These are phyloP conservation scores for Embidobia sp. DNA, from an alignment of 2,888 invertebrate genomes.

Conservation along the genomic window DNA sequence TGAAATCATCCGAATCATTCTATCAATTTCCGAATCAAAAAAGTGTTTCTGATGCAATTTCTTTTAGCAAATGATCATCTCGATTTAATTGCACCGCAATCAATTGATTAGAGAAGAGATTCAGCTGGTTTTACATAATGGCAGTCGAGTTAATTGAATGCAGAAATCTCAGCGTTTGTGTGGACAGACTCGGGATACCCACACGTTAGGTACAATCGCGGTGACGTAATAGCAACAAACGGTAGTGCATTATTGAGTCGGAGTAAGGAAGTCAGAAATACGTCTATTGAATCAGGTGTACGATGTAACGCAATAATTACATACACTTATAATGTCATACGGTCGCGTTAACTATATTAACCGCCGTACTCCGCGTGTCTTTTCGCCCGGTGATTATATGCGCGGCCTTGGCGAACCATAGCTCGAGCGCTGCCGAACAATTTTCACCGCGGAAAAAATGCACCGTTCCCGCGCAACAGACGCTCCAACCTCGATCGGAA, in stretches of 20 bases:
- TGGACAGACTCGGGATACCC: slow-evolving; percentile 3
- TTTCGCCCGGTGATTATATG: slow-evolving; percentile 35
- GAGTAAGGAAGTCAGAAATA: slow-evolving; percentile 53
- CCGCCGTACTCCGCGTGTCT: slow-evolving; percentile 39
- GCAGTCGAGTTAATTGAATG: too few relatives aligned
- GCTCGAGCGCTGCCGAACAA: slow-evolving; percentile 39
- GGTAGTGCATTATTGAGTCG: slow-evolving; percentile 43
- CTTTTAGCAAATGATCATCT: too few relatives aligned
- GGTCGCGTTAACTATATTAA: slow-evolving; percentile 59
- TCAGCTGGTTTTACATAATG: too few relatives aligned
- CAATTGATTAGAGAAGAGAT: too few relatives aligned
- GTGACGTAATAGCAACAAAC: slow-evolving; percentile 42
- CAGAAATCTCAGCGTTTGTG: too few relatives aligned
- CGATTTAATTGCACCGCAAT: too few relatives aligned
- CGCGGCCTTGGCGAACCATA: slow-evolving; percentile 51
- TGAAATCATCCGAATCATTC: too few relatives aligned
- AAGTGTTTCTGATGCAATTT: too few relatives aligned
- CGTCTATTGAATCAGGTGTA: slow-evolving; percentile 51
- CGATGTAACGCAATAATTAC: slow-evolving; percentile 57
- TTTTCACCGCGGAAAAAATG: slow-evolving; percentile 49
- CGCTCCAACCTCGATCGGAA: slow-evolving; percentile 36
- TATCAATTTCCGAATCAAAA: too few relatives aligned
- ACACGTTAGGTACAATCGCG: slow-evolving; percentile 7
- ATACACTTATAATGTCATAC: slow-evolving; percentile 59
- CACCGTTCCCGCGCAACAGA: slow-evolving; percentile 33